Percentiles rank a stretch among this genome's conserved stretches.
Evolutionary conservation across 64 coral and sea anemone genomes (phyloP).

Genomic region (Porites australiensis): DNA sequence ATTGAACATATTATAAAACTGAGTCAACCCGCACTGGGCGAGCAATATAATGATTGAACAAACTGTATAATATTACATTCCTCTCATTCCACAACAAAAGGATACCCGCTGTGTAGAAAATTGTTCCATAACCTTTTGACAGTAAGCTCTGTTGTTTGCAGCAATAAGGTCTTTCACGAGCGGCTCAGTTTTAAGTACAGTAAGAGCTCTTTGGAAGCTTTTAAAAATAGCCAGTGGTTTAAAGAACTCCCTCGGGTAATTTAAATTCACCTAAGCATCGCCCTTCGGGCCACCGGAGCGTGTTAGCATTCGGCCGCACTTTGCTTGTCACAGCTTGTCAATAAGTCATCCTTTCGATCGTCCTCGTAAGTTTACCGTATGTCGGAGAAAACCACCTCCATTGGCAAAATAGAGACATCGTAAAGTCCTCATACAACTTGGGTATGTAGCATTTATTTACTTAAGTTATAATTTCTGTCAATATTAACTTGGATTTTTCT

Average conservation of each 20-base stretch:
- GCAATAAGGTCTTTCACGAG: background rate
- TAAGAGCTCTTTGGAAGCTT: background rate
- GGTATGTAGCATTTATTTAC: constrained; percentile 21
- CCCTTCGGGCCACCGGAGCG: background rate
- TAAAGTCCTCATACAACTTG: background rate
- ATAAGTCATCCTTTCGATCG: background rate
- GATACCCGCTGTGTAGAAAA: constrained; percentile 34
- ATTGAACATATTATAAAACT: background rate
- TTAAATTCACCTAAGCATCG: constrained; percentile 21
- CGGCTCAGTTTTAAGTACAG: background rate
- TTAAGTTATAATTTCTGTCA: background rate
- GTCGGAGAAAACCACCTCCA: background rate
- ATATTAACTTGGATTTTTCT: constrained; percentile 3
- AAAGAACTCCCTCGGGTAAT: constrained; percentile 18
- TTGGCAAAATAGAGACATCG: background rate
- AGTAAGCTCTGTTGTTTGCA: background rate
- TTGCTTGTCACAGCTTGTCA: background rate
- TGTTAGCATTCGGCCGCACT: background rate
- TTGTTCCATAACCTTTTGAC: constrained; percentile 41
- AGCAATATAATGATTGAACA: constrained; percentile 19
- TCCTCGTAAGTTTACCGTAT: background rate
- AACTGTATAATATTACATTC: constrained; percentile 16
- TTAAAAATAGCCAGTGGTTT: background rate
- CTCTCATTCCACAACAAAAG: constrained; percentile 24
- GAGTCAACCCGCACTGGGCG: background rate